These are phyloP conservation scores for Drosophila nigritarsus DNA, from an alignment of 2,888 invertebrate genomes.

Conservation along the genomic window DNA sequence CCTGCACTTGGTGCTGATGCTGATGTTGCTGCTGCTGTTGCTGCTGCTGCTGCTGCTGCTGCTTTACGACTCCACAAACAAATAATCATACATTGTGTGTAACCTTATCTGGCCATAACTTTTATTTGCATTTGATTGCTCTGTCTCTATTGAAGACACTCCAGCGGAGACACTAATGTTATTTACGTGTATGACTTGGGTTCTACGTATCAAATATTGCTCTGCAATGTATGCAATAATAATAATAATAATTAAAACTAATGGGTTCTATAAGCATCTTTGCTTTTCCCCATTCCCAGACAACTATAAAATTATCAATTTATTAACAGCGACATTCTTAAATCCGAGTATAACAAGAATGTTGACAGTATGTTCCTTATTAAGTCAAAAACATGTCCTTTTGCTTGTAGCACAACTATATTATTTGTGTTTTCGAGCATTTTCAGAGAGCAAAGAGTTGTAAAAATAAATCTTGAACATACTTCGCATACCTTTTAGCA, in stretches of 20 bases:
- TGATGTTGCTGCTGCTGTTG: conserved; percentile 1
- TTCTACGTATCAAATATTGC: not conserved
- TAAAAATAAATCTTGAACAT: not conserved
- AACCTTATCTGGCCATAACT: conserved; percentile 68
- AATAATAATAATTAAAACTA: not conserved
- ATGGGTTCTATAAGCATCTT: not conserved
- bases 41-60: conserved; percentile 4
- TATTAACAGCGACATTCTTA: conserved; percentile 5
- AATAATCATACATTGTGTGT: conserved; percentile 77
- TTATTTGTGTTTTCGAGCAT: conserved; percentile 4
- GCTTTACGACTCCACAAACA: conserved; percentile 69
- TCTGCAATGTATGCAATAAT: conserved; percentile 20
- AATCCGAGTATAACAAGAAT: conserved; percentile 4
- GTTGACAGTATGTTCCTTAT: conserved; percentile 4
- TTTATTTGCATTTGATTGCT: conserved; percentile 31
- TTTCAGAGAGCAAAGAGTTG: not conserved
- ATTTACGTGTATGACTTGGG: conserved; percentile 11
- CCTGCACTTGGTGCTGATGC: conserved; percentile 45
- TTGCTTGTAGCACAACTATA: conserved; percentile 16
- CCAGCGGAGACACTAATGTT: conserved; percentile 26
- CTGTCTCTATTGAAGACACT: conserved; percentile 27
- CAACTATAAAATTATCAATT: conserved; percentile 6
- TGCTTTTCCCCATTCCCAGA: not conserved
- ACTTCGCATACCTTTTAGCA: not conserved
- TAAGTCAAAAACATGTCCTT: conserved; percentile 15